These are phyloP conservation scores for Heliothis virescens DNA, from an alignment of 1,140 invertebrate species.

Conservation along the genomic window DNA sequence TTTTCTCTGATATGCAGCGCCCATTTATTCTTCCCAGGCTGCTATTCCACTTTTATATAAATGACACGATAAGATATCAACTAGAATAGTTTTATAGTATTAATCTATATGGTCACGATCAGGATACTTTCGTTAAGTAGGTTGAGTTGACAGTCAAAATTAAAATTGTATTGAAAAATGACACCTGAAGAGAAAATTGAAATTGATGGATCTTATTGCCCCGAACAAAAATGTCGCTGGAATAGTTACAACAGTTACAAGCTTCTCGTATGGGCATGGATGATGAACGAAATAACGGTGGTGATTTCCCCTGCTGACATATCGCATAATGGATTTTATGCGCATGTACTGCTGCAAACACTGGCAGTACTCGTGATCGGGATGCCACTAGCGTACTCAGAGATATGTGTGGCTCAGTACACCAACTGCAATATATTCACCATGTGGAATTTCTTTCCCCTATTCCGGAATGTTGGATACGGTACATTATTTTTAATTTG, in stretches of 20 bases:
- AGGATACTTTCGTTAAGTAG: not conserved
- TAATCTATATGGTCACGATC: constrained; percentile 38
- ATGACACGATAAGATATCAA: constrained; percentile 18
- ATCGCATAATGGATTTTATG: constrained; percentile 73
- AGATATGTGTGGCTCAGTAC: constrained; percentile 79
- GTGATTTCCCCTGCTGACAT: constrained; percentile 66
- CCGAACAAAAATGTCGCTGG: constrained; percentile 63
- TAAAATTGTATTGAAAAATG: constrained; percentile 23
- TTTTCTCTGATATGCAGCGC: constrained; percentile 58
- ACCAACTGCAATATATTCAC: constrained; percentile 70
- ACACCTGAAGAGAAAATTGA: constrained; percentile 16
- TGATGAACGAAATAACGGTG: constrained; percentile 75
- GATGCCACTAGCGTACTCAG: constrained; percentile 79
- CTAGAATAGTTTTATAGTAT: not conserved
- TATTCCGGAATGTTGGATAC: constrained; percentile 72
- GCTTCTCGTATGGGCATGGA: constrained; percentile 74
- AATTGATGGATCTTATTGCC: constrained; percentile 48
- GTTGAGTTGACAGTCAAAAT: constrained; percentile 16
- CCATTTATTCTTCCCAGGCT: not conserved
- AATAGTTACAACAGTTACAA: constrained; percentile 71
- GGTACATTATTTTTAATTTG: constrained; percentile 66
- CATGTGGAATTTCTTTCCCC: constrained; percentile 77
- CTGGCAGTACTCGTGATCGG: constrained; percentile 70
- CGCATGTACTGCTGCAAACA: constrained; percentile 62
- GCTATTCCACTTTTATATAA: constrained; percentile 14